Base-by-base conservation (phyloP, 2,888 invertebrate species). In the Pecten maximus region DNA sequence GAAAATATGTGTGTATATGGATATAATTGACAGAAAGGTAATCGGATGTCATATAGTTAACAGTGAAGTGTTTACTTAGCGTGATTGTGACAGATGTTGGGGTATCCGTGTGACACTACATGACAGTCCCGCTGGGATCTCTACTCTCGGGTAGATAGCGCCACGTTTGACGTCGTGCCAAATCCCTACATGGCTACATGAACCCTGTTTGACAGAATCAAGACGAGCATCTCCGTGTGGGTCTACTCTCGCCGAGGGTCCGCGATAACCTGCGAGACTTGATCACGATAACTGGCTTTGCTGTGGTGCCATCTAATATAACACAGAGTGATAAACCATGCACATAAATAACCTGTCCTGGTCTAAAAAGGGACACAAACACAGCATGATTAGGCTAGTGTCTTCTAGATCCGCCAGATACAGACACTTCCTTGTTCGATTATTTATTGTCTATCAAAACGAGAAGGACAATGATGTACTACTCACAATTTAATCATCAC, bases 221-320 rank as follows among this genome's bases (percentile, higher is more conserved):
- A 74, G 74, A 74, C 74, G 74, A 28, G 74, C 74, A 74, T 74
- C 74, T 74, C 74, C 74, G 23, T 74, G 74, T 74, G 74, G 74
- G 74, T 74, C 74, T 74, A 74, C 74, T 74, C 74, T 74, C 74
- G 74, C 74, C 74, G 74, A 74, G 74, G 74, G 74, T 74, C 74
- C 74, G 74, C 74, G 74, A 74, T 74, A 74, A 74, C 74, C 74
- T 15, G 74, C 74, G 74, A 74, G 74, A 74, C 74, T 74, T 74
- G 74, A 74, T 28, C 35, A 28, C 35, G 74, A 74, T 74, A 74
- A 74, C 74, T 74, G 74, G 74, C 74, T 74, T 74, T 74, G 28
- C 74, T 8, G 28, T 28, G 74, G 74, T 74, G 74, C 28, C 74
- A 74, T 74, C 74, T 74, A 74, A 74, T 74, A 74, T 74, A 74